phyloP scores from a whole-genome alignment of 2,888 invertebrate genomes.

The Abrostola triplasia region DNA sequence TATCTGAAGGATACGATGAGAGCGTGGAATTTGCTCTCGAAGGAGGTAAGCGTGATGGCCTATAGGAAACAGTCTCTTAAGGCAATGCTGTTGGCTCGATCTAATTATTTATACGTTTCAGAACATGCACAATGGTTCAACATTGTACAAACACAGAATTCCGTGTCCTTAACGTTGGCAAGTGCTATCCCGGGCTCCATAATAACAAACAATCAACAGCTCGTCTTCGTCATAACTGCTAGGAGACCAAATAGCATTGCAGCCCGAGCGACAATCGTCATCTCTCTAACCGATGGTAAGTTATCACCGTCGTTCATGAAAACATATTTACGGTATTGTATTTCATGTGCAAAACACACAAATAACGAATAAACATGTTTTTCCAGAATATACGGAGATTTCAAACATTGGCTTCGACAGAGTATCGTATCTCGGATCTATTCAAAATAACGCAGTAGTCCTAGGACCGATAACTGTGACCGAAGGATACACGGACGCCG shows the following conservation, averaged over 20 bases:
- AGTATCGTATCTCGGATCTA: conserved; percentile 36
- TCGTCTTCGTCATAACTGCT: conserved; percentile 51
- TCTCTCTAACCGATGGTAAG: conserved; percentile 34
- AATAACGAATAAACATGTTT: background rate
- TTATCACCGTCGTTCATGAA: too few species aligned
- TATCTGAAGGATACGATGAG: conserved; percentile 52
- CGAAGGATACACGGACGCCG: conserved; percentile 53
- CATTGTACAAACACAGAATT: conserved; percentile 11
- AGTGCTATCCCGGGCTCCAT: conserved; percentile 36
- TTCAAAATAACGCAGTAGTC: conserved; percentile 22
- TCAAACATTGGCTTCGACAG: conserved; percentile 35
- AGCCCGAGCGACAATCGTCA: conserved; percentile 51
- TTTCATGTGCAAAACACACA: background rate
- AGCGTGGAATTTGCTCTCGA: conserved; percentile 55
- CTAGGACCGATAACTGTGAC: conserved; percentile 54
- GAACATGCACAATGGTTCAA: conserved; percentile 29
- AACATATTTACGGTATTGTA: too few species aligned
- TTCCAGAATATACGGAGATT: conserved; percentile 18
- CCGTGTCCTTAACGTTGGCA: conserved; percentile 18
- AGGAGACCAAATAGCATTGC: conserved; percentile 29
- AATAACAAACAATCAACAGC: conserved; percentile 44
- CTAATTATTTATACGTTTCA: conserved; percentile 8
- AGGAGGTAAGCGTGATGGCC: conserved; percentile 54
- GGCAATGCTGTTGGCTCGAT: too few species aligned
- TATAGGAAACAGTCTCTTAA: too few species aligned